These are phyloP conservation scores for Tryphoninae sp. DNA, from an alignment of 2,888 invertebrate species.

Conservation along the genomic window DNA sequence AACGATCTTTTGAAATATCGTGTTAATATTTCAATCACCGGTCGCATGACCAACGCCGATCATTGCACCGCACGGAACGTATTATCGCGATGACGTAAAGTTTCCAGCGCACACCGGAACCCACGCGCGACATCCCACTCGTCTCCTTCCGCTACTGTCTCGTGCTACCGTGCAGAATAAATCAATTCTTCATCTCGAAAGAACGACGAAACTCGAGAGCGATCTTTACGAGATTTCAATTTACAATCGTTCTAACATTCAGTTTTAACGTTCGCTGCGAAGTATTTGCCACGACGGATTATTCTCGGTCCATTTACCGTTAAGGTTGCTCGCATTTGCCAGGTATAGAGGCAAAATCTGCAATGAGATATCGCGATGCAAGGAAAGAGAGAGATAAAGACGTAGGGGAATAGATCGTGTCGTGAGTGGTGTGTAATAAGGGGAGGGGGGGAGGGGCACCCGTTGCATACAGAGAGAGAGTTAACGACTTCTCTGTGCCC, in stretches of 20 bases:
- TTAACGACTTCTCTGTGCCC: slow-evolving; percentile 45
- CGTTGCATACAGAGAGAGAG: slow-evolving; percentile 27
- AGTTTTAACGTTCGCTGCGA: neutral
- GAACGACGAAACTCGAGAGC: neutral
- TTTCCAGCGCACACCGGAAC: slow-evolving; percentile 12
- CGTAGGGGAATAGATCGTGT: neutral
- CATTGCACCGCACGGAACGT: neutral
- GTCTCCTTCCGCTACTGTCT: slow-evolving; percentile 17
- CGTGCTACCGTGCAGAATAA: slow-evolving; percentile 45
- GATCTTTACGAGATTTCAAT: neutral
- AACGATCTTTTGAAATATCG: too few relatives aligned
- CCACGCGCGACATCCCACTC: slow-evolving; percentile 48
- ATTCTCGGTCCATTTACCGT: slow-evolving; percentile 42
- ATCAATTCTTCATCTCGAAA: slow-evolving; percentile 20
- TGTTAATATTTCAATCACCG: too few relatives aligned
- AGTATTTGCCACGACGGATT: slow-evolving; percentile 27
- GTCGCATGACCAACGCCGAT: neutral
- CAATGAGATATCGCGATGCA: slow-evolving; percentile 4
- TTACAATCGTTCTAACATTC: neutral
- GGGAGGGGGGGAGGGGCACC: slow-evolving; percentile 13
- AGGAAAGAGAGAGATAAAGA: neutral
- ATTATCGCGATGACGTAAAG: slow-evolving; percentile 43
- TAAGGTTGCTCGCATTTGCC: slow-evolving; percentile 28
- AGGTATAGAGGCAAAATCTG: neutral
- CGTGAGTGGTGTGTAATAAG: neutral